A percentile compares a stretch with the other conserved stretches of the same genome.
Evolutionary conservation across 2,113 vertebrate species (phyloP).

Genomic region (Gopherus flavomarginatus): DNA sequence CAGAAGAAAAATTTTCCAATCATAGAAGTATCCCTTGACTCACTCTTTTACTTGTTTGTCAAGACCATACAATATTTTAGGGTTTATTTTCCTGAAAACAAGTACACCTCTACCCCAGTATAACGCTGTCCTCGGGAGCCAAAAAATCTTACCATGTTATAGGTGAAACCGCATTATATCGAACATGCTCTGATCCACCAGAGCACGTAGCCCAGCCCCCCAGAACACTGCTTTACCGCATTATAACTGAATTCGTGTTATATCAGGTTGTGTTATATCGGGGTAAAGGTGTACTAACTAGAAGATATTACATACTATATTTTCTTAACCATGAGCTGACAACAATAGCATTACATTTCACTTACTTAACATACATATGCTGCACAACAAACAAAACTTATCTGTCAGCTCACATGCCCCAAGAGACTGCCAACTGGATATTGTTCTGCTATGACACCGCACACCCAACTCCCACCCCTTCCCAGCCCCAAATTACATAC

Average conservation of each 20-base stretch:
- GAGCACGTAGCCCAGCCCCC: too few species aligned
- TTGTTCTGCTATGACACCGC: not conserved
- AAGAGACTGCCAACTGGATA: not conserved
- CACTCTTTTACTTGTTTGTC: not conserved
- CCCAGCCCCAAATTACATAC: not conserved
- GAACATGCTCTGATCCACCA: too few species aligned
- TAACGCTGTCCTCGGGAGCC: too few species aligned
- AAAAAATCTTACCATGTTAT: too few species aligned
- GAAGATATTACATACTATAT: not conserved
- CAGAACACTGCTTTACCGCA: too few species aligned
- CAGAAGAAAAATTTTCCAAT: not conserved
- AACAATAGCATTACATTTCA: not conserved
- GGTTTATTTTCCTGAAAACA: not conserved
- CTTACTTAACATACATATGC: not conserved
- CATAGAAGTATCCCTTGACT: fast-evolving
- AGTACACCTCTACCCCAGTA: too few species aligned
- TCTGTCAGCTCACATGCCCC: not conserved
- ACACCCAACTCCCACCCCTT: not conserved
- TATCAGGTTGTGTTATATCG: too few species aligned
- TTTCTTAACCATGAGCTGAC: not conserved
- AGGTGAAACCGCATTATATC: too few species aligned
- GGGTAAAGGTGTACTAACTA: not conserved
- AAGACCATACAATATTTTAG: not conserved
- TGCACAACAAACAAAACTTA: not conserved
- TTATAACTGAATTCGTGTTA: too few species aligned